phyloP scores from a whole-genome alignment of 2,888 invertebrate species.

The Marronus borbonicus region DNA sequence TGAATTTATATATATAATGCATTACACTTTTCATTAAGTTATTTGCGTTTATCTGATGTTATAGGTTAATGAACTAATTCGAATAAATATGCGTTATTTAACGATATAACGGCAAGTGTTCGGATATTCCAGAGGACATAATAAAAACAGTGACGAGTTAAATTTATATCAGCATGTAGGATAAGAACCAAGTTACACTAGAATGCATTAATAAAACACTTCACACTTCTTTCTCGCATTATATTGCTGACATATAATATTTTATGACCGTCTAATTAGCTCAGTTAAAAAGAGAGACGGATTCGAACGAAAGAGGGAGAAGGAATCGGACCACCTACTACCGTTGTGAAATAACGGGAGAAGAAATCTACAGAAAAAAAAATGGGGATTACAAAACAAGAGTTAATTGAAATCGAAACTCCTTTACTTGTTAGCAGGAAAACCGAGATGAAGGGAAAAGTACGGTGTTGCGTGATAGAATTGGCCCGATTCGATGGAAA shows the following conservation, averaged over 20 bases:
- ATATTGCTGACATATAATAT: neutral
- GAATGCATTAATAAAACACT: too few species aligned
- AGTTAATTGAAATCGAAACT: constrained; percentile 34
- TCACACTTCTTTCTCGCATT: too few species aligned
- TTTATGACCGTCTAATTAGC: neutral
- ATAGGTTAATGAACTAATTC: too few species aligned
- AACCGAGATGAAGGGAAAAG: constrained; percentile 5
- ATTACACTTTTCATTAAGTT: too few species aligned
- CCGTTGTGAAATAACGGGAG: constrained; percentile 5
- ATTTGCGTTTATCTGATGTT: too few species aligned
- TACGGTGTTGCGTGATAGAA: neutral
- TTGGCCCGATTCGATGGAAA: neutral
- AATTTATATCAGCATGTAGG: too few species aligned
- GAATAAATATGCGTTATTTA: too few species aligned
- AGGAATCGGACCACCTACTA: neutral
- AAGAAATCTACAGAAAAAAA: neutral
- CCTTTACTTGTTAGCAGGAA: constrained; percentile 8
- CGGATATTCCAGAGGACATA: too few species aligned
- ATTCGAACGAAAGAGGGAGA: neutral
- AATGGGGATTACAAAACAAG: constrained; percentile 22
- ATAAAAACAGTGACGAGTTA: too few species aligned
- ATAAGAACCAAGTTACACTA: too few species aligned
- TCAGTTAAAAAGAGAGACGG: neutral
- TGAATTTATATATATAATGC: too few species aligned
- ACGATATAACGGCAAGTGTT: too few species aligned